These are phyloP conservation scores for Sialis lutaria DNA, from an alignment of 2,888 invertebrate genomes.

Conservation along the genomic window DNA sequence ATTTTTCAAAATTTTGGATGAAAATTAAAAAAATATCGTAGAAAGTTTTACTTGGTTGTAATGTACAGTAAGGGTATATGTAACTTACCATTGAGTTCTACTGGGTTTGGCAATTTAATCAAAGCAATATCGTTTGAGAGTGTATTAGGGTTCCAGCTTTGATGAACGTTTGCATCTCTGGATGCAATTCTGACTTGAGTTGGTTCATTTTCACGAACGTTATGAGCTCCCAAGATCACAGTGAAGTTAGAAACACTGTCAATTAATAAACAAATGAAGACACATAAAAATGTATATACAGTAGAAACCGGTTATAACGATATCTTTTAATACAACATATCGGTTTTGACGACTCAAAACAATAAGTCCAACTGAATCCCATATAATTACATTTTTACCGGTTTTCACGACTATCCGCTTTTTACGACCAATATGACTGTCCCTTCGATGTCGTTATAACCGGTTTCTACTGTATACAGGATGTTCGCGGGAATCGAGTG, in stretches of 20 bases:
- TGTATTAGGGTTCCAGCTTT: constrained; percentile 17
- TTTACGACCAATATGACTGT: too few relatives aligned
- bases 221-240: constrained; percentile 12
- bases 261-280: background rate
- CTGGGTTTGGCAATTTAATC: constrained; percentile 21
- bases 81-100: constrained; percentile 21
- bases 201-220: constrained; percentile 7
- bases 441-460: too few relatives aligned
- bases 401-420: background rate
- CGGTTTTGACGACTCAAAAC: too few relatives aligned
- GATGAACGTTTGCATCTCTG: constrained; percentile 18
- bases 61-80: too few relatives aligned
- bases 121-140: constrained; percentile 27
- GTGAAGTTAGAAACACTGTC: constrained; percentile 15
- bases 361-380: too few relatives aligned
- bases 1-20: too few relatives aligned
- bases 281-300: background rate
- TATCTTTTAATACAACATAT: too few relatives aligned
- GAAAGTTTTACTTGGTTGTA: too few relatives aligned
- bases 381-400: background rate
- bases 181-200: constrained; percentile 10
- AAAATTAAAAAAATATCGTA: too few relatives aligned
- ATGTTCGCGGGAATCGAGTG: too few relatives aligned
- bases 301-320: too few relatives aligned
- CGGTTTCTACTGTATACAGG: too few relatives aligned